Evolutionary conservation across 2,888 invertebrate genomes (phyloP), one percentile per base, ranked within the genome.

Genomic region (Silvanus unidentatus): DNA sequence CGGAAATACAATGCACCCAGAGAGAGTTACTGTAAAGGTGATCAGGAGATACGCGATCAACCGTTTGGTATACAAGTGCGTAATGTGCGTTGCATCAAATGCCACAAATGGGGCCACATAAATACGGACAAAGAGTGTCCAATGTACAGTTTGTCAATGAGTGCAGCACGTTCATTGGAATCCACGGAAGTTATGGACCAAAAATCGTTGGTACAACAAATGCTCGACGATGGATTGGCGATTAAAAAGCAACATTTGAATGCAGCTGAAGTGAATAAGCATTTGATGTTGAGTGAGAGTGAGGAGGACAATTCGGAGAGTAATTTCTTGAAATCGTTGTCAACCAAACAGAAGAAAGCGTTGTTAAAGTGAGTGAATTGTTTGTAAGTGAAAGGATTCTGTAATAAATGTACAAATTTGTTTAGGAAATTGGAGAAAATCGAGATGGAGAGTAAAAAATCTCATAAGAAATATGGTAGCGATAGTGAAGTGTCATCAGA

Each of bases 51-150:
- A 62, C 79, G 93, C 47, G 99, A 99, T 74, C 97, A 98, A 70
- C 98, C 98, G 0, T 98, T 98, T 77, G 98, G 98, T 29, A 98
- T 98, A 62, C 84, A 95, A 73, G 96, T 97, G 2, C 77, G 96
- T 43, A 96, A 99, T 75, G 98, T 99, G 0, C 80, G 98, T 27
- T 99, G 99, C 64, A 94, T 99, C 47, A 98, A 98, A 70, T 99
- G 99, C 66, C 94, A 97, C 69, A 96, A 96, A 68, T 99, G 98
- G 98, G 99, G 99, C 6, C 99, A 99, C 67, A 89, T 97, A 42
- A 96, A 96, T 70, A 97, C 88, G 72, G 86, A 96, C 68, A 89
- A 92, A 62, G 97, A 99, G 73, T 99, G 99, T 72, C 90, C 95
- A 3, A 81, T 99, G 77, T 99, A 84, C 71, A 86, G 84, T 66